Evolutionary conservation across 2,888 invertebrate genomes (phyloP).

Genomic region (Willowsia nigromaculata): DNA sequence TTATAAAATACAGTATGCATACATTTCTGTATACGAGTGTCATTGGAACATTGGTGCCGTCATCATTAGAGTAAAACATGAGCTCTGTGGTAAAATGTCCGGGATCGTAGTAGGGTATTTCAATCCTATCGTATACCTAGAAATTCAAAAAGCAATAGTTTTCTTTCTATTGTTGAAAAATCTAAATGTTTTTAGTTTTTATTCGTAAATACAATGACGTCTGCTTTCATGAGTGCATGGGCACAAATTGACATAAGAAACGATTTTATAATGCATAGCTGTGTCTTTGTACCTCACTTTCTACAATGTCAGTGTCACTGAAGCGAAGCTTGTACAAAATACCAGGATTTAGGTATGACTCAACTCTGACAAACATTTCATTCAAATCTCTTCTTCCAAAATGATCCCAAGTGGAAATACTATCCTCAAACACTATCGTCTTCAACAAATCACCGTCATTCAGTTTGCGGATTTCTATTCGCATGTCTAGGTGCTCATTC

Average conservation of each 20-base stretch:
- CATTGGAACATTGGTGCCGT: constrained; percentile 96
- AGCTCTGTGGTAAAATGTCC: constrained; percentile 82
- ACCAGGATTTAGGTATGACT: constrained; percentile 94
- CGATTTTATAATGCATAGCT: too few species aligned
- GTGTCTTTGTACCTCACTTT: constrained; percentile 55
- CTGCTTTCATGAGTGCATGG: too few species aligned
- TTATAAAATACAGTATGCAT: not conserved
- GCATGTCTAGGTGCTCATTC: constrained; percentile 95
- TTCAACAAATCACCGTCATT: constrained; percentile 86
- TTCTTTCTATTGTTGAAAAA: too few species aligned
- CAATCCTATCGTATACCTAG: constrained; percentile 91
- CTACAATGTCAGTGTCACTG: constrained; percentile 81
- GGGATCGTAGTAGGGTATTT: constrained; percentile 84
- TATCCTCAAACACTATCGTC: constrained; percentile 90
- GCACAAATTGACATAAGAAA: too few species aligned
- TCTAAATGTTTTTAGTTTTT: too few species aligned
- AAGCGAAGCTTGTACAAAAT: constrained; percentile 93
- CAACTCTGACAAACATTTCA: constrained; percentile 95
- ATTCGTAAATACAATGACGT: too few species aligned
- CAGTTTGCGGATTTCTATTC: constrained; percentile 87
- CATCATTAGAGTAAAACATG: constrained; percentile 94
- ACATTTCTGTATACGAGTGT: constrained; percentile 91
- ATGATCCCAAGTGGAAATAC: constrained; percentile 89
- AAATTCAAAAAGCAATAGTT: not conserved
- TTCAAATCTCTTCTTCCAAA: constrained; percentile 91